Conservation (phyloP, 2,888 invertebrate species). For the Aphodius granarius region DNA sequence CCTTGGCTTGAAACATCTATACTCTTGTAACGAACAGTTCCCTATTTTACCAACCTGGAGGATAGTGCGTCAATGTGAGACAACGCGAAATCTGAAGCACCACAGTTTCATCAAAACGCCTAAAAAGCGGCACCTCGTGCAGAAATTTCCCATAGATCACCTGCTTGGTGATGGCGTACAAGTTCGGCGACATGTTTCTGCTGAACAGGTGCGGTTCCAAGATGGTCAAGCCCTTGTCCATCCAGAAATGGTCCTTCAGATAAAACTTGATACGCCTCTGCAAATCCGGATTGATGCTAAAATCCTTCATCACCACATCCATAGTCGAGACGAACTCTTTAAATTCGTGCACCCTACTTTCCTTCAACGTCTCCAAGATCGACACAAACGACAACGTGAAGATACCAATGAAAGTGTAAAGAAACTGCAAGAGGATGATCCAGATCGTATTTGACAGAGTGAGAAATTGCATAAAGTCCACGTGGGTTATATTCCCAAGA, state of each 20-base stretch:
- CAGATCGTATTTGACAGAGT: background rate
- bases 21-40: too few species aligned
- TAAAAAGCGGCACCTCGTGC: conserved; percentile 4
- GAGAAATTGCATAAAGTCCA: conserved; percentile 17
- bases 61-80: conserved; percentile 29
- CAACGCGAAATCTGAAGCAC: conserved; percentile 27
- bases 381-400: conserved; percentile 47
- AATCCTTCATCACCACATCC: conserved; percentile 57
- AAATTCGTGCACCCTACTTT: conserved; percentile 38
- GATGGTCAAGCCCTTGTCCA: conserved; percentile 13
- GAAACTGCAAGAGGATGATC: conserved; percentile 14
- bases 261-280: conserved; percentile 47
- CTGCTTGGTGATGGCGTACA: conserved; percentile 11
- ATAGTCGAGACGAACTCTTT: conserved; percentile 37
- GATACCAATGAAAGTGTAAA: conserved; percentile 22
- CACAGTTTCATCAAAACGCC: conserved; percentile 20
- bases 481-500: conserved; percentile 18
- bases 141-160: conserved; percentile 21
- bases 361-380: conserved; percentile 54
- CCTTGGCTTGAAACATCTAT: too few species aligned
- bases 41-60: too few species aligned
- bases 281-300: conserved; percentile 55
- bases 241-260: conserved; percentile 13
- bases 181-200: conserved; percentile 18
- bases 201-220: conserved; percentile 15